Evolutionary conservation across 64 coral and sea anemone genomes (phyloP), one percentile per base, ranked within the genome.

Genomic region (Pocillopora verrucosa): DNA sequence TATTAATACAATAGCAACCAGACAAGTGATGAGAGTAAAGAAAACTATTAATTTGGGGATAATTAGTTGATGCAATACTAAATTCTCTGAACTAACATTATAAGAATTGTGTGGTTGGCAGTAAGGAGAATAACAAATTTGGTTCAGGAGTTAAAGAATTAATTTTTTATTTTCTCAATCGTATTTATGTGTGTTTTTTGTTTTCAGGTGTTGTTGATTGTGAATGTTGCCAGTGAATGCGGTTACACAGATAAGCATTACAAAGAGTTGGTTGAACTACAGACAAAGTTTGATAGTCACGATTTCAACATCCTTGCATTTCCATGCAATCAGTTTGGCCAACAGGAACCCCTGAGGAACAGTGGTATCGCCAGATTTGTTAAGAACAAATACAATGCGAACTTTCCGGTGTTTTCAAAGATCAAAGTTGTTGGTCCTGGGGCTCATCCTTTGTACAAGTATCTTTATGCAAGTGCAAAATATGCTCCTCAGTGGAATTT

Each of bases 201-300:
- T 56, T 68, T 76, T 11, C 61, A 99, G 97, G 88, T 93, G 20
- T 63, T 95, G 64, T 56, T 99, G 22, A 95, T 99, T 69, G 93
- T 99, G 11, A 99, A 99, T 70, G 97, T 99, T 56, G 97, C 97
- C 61, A 99, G 93, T 90, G 97, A 99, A 45, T 99, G 97, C 75
- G 97, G 97, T n/a, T 99, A 89, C 61, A 99, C 97, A 59, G 93
- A 99, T 65, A 36, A 34, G 2, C 90, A 99, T 61, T 99, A 99
- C 75, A 92, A 76, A 76, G 90, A 99, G 37, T 75, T 99, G n/a
- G 93, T 99, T 34, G 86, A 95, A 74, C 83, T 99, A 6, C 94
- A 99, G 58, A 83, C 79, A 22, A 60, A 89, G 34, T 86, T 93
- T 41, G 86, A 87, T 62, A 24, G 34, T 10, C 58, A 93, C 13